Conservation (phyloP, 2,797 vertebrate genomes). For the Dipus sagitta region DNA sequence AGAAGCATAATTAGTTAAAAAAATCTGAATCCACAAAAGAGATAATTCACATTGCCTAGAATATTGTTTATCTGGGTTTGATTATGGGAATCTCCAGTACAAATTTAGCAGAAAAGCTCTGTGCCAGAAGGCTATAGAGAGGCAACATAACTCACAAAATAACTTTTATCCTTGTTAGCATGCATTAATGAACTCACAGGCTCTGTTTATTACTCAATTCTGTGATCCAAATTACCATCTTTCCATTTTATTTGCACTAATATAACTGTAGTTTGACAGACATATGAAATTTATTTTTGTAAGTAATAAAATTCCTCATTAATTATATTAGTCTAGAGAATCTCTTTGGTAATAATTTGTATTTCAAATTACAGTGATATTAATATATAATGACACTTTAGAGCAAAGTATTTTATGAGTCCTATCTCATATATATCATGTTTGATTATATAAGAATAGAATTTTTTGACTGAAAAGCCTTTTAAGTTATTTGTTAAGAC, state of each 20-base stretch:
- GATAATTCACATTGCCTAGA: background rate
- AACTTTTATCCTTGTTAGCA: background rate
- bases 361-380: conserved; percentile 34
- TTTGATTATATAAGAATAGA: background rate
- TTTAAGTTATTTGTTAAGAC: conserved; percentile 28
- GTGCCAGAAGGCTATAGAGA: background rate
- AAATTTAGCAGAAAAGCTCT: background rate
- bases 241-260: background rate
- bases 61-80: background rate
- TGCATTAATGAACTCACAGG: background rate
- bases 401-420: background rate
- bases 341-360: background rate
- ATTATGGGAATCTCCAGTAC: background rate
- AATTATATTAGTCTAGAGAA: conserved; percentile 51
- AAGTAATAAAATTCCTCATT: conserved; percentile 27
- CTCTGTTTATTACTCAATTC: conserved; percentile 9
- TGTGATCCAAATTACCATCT: conserved; percentile 8
- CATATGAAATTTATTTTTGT: conserved; percentile 30
- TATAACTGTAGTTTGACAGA: conserved; percentile 40
- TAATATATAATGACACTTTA: conserved; percentile 18
- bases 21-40: background rate
- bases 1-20: background rate
- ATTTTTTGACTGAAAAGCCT: conserved; percentile 27
- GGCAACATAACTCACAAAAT: background rate
- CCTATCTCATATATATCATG: background rate